Base-by-base conservation (phyloP, 2,888 invertebrate species). In the Heliconius hortense region DNA sequence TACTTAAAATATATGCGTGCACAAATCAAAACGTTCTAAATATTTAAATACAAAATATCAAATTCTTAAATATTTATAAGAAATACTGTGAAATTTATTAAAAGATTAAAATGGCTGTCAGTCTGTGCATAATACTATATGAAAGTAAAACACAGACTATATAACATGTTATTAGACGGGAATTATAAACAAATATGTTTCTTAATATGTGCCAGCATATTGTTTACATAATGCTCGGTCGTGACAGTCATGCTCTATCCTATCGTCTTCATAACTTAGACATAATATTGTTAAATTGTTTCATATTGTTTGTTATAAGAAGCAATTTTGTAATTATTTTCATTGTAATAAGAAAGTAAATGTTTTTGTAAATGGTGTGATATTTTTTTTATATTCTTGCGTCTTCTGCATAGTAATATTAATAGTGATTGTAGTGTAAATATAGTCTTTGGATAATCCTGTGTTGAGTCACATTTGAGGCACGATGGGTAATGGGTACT, bases 191-290 rank as follows among this genome's bases (percentile, higher is more conserved):
- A 53, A 53, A 68, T 68, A 68, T 53, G 68, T 53, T 53, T 53
- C 53, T 53, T 68, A 68, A 48, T 68, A 68, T 31, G 26, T 39
- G 67, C 28, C 28, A 28, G 28, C 68, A n/a, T 48, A 64, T 64
- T 71, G 66, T 56, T 75, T 72, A 66, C 67, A 60, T 59, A 31
- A 63, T 66, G 53, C 56, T 73, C 66, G 43, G 39, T 70, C 69
- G 63, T 74, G 53, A 70, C 56, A 60, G 39, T 59, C 60, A 67
- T 26, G 60, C 73, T 66, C 39, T 66, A 72, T 35, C 26, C 60
- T 35, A 60, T 28, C 60, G 63, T 39, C 63, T 63, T 63, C 64
- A 70, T 15, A n/a, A 64, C 48, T 35, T 70, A 56, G 26, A 53
- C 48, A 63, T 69, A 35, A 53, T 63, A 63, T 70, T 31, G 56